phyloP scores from a whole-genome alignment of 2,113 vertebrate species.

The Hepsetus odoe region DNA sequence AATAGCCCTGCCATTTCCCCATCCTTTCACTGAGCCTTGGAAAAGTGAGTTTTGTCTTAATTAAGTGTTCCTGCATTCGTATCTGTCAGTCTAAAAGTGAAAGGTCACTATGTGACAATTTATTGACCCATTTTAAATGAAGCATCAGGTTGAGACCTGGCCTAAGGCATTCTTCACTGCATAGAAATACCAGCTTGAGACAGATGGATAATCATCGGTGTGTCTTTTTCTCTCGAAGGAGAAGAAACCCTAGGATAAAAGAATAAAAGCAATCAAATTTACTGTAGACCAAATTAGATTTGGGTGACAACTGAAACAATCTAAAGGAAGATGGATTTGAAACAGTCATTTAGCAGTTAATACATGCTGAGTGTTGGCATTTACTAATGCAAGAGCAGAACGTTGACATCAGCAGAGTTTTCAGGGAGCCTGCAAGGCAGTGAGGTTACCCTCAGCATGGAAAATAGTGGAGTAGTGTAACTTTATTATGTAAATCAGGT shows the following conservation, averaged over 20 bases:
- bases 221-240: constrained; percentile 21
- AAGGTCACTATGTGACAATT: neutral
- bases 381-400: constrained; percentile 9
- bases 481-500: constrained; percentile 65
- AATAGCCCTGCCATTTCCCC: neutral
- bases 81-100: constrained; percentile 15
- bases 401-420: constrained; percentile 37
- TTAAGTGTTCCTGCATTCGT: constrained; percentile 28
- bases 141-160: constrained; percentile 27
- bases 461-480: constrained; percentile 55
- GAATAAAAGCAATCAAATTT: constrained; percentile 22
- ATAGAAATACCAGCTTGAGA: constrained; percentile 15
- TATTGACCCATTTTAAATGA: constrained; percentile 43
- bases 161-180: constrained; percentile 29
- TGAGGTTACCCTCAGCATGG: constrained; percentile 59
- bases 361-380: constrained; percentile 1
- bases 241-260: neutral
- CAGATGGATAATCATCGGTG: constrained; percentile 38
- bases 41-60: constrained; percentile 12
- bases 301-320: constrained; percentile 5
- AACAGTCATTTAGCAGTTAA: neutral
- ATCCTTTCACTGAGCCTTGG: neutral
- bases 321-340: neutral
- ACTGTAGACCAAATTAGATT: constrained; percentile 20
- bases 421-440: constrained; percentile 40